phyloP scores from a whole-genome alignment of 2,113 vertebrate species.

The Seriola quinqueradiata region DNA sequence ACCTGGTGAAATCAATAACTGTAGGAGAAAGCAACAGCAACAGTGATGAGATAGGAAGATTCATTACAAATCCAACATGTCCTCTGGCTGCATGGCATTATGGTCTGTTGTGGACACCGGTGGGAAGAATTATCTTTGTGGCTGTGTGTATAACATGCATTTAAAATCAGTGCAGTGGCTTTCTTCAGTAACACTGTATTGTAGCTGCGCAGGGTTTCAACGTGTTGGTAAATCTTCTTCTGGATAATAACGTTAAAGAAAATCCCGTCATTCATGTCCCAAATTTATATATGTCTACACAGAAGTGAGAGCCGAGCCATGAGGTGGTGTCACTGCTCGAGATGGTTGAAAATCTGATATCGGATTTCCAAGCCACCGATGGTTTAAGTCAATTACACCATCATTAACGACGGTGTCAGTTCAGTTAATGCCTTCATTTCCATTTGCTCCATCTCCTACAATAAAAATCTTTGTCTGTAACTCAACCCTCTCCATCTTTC shows the following conservation, averaged over 20 bases:
- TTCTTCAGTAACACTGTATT: not conserved
- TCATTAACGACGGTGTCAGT: constrained; percentile 57
- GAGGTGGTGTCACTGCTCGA: not conserved
- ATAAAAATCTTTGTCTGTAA: constrained; percentile 42
- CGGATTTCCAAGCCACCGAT: constrained; percentile 43
- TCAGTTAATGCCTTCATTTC: constrained; percentile 66
- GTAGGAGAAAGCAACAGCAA: not conserved
- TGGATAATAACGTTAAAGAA: not conserved
- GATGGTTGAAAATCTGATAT: constrained; percentile 44
- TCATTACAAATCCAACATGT: not conserved
- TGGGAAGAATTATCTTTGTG: not conserved
- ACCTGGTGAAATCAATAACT: constrained; percentile 25
- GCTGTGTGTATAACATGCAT: not conserved
- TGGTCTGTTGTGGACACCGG: not conserved
- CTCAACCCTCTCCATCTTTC: constrained; percentile 47
- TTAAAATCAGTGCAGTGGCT: not conserved
- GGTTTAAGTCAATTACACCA: constrained; percentile 53
- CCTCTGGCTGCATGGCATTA: not conserved
- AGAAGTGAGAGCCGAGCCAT: not conserved
- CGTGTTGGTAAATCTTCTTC: not conserved
- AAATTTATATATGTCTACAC: not conserved
- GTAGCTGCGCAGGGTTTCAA: not conserved
- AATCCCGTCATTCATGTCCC: not conserved
- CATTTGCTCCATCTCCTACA: constrained; percentile 50
- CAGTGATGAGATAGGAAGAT: constrained; percentile 15